phyloP scores from a whole-genome alignment of 2,113 vertebrate genomes.

The Potamarius usumacintae region DNA sequence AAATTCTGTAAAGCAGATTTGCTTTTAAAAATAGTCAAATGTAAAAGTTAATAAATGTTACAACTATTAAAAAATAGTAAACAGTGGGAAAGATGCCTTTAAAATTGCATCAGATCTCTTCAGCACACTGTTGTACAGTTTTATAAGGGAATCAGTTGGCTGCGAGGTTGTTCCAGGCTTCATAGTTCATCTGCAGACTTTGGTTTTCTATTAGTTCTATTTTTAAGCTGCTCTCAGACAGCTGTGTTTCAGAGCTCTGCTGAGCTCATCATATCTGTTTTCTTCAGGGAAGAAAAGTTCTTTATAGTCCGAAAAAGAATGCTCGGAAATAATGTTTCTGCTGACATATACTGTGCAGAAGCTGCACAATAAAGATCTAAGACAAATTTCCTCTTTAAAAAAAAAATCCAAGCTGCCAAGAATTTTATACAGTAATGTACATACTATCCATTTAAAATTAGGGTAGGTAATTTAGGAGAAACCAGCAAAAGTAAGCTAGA shows the following conservation, averaged over 20 bases:
- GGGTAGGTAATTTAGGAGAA: too few species aligned
- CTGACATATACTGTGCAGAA: too few species aligned
- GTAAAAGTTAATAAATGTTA: neutral
- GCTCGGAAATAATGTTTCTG: neutral
- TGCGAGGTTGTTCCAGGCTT: neutral
- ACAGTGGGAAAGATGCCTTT: neutral
- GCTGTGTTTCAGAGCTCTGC: neutral
- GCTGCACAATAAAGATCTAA: neutral
- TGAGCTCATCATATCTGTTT: constrained; percentile 2
- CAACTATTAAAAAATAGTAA: neutral
- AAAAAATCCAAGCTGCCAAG: neutral
- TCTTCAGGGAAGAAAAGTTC: neutral
- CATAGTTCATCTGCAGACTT: neutral
- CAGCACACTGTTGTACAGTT: neutral
- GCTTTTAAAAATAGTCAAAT: neutral
- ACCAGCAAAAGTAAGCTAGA: too few species aligned
- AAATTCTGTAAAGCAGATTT: neutral
- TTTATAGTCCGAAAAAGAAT: neutral
- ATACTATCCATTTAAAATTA: neutral
- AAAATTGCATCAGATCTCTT: neutral
- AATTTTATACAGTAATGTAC: neutral
- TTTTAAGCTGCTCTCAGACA: neutral
- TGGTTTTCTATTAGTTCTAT: neutral
- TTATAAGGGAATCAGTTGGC: neutral
- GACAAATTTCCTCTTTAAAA: neutral